Conservation (phyloP, 2,113 vertebrate genomes). For the Sapajus apella region DNA sequence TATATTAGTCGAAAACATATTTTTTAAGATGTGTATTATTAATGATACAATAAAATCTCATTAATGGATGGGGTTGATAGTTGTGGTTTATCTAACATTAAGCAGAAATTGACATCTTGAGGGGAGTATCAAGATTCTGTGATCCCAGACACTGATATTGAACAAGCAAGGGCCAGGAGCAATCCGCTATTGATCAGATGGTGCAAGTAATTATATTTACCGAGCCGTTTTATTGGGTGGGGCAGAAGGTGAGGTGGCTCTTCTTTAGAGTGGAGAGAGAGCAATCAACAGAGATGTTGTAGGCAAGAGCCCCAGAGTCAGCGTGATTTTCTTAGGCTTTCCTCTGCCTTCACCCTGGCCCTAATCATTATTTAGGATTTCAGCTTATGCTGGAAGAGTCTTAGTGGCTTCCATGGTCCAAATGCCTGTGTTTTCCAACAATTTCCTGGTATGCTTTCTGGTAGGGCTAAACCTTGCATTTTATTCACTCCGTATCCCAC, state of each 20-base stretch:
- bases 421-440: neutral
- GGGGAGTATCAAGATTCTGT: constrained; percentile 73
- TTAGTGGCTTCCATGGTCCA: neutral
- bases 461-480: neutral
- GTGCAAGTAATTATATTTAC: constrained; percentile 83
- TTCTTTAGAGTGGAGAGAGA: constrained; percentile 75
- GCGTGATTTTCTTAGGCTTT: constrained; percentile 52
- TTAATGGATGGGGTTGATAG: constrained; percentile 71
- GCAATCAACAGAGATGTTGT: constrained; percentile 74
- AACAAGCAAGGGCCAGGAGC: constrained; percentile 82
- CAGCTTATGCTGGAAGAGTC: constrained; percentile 43
- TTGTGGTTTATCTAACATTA: constrained; percentile 79
- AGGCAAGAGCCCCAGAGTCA: constrained; percentile 45
- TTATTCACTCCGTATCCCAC: neutral
- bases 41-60: constrained; percentile 79
- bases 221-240: constrained; percentile 80
- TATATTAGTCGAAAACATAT: constrained; percentile 50
- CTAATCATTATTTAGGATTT: constrained; percentile 29
- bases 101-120: constrained; percentile 84
- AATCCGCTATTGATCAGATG: constrained; percentile 84
- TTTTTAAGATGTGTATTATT: constrained; percentile 77
- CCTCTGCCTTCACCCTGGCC: constrained; percentile 1
- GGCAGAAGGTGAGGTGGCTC: constrained; percentile 73
- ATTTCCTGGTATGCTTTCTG: neutral
- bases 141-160: constrained; percentile 82